Percentiles rank a stretch among this genome's conserved stretches.
phyloP scores from a whole-genome alignment of 2,113 vertebrate genomes.

The Salvator merianae region DNA sequence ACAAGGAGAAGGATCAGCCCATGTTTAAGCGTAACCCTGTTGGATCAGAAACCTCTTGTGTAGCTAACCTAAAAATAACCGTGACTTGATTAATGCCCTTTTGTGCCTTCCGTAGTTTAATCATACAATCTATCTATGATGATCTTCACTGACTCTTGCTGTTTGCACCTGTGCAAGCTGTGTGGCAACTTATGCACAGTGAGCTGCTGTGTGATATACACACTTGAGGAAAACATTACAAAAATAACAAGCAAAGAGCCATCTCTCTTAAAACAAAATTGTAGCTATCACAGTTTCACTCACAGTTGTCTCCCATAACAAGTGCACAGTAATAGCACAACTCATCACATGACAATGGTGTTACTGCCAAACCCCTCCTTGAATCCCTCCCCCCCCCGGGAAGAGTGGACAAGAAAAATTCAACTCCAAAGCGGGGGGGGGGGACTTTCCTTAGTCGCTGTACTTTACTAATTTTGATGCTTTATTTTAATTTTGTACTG shows the following conservation, averaged over 20 bases:
- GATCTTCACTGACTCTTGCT: not conserved
- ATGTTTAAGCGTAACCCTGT: not conserved
- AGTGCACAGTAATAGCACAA: not conserved
- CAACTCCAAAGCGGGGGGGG: no score
- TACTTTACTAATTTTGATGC: not conserved
- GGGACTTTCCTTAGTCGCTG: not conserved
- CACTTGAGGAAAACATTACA: not conserved
- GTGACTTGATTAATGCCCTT: not conserved
- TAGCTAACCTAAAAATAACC: not conserved
- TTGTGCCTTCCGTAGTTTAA: not conserved
- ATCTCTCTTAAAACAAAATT: not conserved
- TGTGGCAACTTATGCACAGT: not conserved
- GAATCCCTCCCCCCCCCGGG: not conserved
- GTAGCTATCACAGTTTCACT: not conserved
- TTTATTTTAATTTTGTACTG: not conserved
- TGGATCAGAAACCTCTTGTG: not conserved
- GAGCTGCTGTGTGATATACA: not conserved
- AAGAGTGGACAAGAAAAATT: no score
- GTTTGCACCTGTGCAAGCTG: not conserved
- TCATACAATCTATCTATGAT: not conserved
- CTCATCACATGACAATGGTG: not conserved
- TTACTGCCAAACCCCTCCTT: not conserved
- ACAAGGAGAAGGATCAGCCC: not conserved
- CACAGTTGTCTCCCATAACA: not conserved
- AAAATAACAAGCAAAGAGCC: not conserved